phyloP scores from a whole-genome alignment of 1,140 invertebrate species.

The Heliothis subflexa region DNA sequence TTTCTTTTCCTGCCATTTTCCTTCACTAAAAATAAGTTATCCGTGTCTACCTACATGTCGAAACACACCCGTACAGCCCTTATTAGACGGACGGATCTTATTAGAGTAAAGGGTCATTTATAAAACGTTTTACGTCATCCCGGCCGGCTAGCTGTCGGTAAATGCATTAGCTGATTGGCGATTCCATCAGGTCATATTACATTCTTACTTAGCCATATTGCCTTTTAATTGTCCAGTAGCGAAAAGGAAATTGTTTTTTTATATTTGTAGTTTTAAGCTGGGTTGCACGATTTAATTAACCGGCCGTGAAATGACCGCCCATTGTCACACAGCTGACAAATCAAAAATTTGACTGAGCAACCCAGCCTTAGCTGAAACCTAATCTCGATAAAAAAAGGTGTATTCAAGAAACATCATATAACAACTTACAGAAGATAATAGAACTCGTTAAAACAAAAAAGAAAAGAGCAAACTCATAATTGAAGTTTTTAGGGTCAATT shows the following conservation, averaged over 20 bases:
- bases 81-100: constrained; percentile 24
- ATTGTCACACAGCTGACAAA: too few relatives aligned
- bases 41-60: background rate
- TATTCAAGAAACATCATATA: too few relatives aligned
- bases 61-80: constrained; percentile 3
- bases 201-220: constrained; percentile 42
- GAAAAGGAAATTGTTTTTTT: constrained; percentile 8
- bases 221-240: constrained; percentile 37
- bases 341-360: too few relatives aligned
- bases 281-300: too few relatives aligned
- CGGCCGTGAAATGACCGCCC: too few relatives aligned
- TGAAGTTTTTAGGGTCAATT: background rate
- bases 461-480: background rate
- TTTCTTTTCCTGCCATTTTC: background rate
- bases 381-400: too few relatives aligned
- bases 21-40: background rate
- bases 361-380: too few relatives aligned
- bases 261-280: background rate
- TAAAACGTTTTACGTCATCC: constrained; percentile 37
- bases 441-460: too few relatives aligned
- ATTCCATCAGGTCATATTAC: constrained; percentile 44
- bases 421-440: too few relatives aligned
- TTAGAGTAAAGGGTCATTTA: constrained; percentile 40
- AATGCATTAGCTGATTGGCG: constrained; percentile 47
- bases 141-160: constrained; percentile 21